phyloP scores from a whole-genome alignment of 2,113 vertebrate genomes.

The Indri indri region DNA sequence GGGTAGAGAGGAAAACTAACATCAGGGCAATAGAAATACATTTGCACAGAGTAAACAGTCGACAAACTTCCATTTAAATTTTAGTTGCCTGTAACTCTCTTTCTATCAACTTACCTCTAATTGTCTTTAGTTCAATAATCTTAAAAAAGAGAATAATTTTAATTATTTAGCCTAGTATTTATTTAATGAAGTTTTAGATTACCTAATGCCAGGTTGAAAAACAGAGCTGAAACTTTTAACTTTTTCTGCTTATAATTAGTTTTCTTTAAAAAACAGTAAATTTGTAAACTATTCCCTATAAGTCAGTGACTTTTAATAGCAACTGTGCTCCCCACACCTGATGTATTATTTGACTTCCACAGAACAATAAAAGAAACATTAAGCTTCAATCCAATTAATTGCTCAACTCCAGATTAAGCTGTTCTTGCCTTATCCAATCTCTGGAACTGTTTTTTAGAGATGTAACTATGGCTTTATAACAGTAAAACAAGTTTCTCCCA shows the following conservation, averaged over 20 bases:
- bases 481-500: background rate
- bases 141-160: conserved; percentile 18
- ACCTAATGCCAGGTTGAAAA: background rate
- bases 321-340: background rate
- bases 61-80: background rate
- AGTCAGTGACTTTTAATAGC: background rate
- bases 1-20: background rate
- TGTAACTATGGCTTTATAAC: background rate
- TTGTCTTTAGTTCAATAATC: background rate
- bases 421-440: background rate
- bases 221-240: conserved; percentile 40
- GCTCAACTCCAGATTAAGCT: background rate
- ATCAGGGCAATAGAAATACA: background rate
- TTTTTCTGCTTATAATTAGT: conserved; percentile 5
- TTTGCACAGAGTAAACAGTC: background rate
- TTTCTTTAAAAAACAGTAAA: background rate
- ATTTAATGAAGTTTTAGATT: conserved; percentile 36
- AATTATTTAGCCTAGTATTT: conserved; percentile 28
- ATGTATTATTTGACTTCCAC: background rate
- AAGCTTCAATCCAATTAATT: background rate
- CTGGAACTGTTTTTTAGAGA: background rate
- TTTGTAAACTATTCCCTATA: background rate
- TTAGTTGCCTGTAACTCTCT: background rate
- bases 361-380: background rate
- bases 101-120: background rate